Evolutionary conservation across 2,113 vertebrate species (phyloP).

Genomic region (Eubucco bourcierii): DNA sequence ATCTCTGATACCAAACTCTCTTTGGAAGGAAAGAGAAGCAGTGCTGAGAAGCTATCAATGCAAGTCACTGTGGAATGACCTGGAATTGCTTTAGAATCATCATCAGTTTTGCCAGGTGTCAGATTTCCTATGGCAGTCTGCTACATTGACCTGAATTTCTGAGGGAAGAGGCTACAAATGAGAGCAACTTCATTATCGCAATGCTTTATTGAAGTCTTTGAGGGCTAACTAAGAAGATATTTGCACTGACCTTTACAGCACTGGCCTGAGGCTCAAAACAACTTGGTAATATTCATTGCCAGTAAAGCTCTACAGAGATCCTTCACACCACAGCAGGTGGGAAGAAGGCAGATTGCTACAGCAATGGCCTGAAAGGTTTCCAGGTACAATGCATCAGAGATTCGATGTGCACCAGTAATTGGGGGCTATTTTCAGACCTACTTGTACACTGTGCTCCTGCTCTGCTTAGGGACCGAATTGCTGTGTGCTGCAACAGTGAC

Average conservation of each 20-base stretch:
- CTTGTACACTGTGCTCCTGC: background rate
- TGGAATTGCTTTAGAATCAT: background rate
- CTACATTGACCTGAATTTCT: background rate
- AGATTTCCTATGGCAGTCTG: background rate
- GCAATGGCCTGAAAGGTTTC: background rate
- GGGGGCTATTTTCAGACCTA: background rate
- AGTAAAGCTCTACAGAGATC: background rate
- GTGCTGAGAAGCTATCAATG: background rate
- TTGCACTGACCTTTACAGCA: background rate
- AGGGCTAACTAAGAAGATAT: constrained; percentile 12
- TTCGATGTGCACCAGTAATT: background rate
- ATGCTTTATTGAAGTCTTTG: constrained; percentile 1
- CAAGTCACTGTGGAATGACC: background rate
- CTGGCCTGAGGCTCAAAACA: constrained; percentile 1
- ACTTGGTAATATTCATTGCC: background rate
- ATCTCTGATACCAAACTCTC: background rate
- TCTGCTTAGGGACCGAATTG: background rate
- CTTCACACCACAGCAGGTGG: background rate
- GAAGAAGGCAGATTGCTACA: background rate
- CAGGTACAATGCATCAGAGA: background rate
- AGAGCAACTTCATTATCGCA: constrained; percentile 8
- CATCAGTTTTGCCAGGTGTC: constrained; percentile 1
- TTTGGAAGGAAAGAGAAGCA: background rate
- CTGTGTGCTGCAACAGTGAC: background rate
- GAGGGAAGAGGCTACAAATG: background rate